These are phyloP conservation scores for Grapholita molesta DNA, from an alignment of 1,140 invertebrate species.

Conservation along the genomic window DNA sequence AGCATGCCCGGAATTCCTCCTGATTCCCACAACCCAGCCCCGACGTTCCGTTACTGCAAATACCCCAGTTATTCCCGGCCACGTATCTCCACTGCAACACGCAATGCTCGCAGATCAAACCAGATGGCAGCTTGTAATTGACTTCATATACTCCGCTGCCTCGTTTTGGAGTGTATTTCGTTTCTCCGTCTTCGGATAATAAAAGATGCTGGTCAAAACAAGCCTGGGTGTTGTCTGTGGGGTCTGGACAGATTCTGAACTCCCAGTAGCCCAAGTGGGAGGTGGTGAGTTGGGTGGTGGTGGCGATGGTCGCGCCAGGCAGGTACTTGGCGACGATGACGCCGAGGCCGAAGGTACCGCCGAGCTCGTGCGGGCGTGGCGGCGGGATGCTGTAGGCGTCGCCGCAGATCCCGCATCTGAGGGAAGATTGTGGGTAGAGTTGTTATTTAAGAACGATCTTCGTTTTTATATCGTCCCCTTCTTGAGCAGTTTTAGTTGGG, in stretches of 20 bases:
- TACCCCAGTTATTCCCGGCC: slow-evolving; percentile 89
- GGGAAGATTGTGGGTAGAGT: not conserved
- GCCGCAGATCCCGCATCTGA: slow-evolving; percentile 88
- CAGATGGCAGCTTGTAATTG: slow-evolving; percentile 82
- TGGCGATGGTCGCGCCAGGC: slow-evolving; percentile 81
- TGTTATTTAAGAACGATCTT: too few species aligned
- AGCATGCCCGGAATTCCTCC: slow-evolving; percentile 91
- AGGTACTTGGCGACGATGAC: slow-evolving; percentile 86
- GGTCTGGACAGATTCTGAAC: slow-evolving; percentile 86
- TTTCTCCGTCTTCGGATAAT: slow-evolving; percentile 69
- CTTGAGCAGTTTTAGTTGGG: too few species aligned
- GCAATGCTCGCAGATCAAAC: slow-evolving; percentile 86
- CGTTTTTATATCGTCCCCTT: too few species aligned
- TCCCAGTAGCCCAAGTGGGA: slow-evolving; percentile 92
- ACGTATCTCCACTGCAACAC: slow-evolving; percentile 90
- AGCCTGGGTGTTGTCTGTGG: slow-evolving; percentile 80
- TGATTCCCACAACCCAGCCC: slow-evolving; percentile 88
- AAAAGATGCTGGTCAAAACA: slow-evolving; percentile 88
- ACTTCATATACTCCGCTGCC: slow-evolving; percentile 86
- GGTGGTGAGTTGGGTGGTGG: slow-evolving; percentile 87
- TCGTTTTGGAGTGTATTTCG: slow-evolving; percentile 84
- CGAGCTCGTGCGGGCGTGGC: slow-evolving; percentile 89
- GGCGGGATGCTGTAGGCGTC: slow-evolving; percentile 86
- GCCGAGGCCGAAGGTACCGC: slow-evolving; percentile 88
- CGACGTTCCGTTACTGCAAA: slow-evolving; percentile 83